phyloP scores from a whole-genome alignment of 2,888 invertebrate species.

The Drosophila rellima region DNA sequence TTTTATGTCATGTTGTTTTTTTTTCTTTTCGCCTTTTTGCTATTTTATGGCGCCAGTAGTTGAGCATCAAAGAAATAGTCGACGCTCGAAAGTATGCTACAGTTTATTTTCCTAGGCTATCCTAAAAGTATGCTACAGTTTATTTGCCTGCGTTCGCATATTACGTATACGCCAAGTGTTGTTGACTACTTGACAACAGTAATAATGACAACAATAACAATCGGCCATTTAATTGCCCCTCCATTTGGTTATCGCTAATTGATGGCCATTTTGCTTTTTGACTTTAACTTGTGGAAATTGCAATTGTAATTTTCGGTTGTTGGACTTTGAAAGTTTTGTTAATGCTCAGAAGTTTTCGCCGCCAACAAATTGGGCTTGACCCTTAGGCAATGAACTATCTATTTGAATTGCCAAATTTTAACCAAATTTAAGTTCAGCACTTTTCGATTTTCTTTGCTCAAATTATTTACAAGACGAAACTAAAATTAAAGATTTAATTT shows the following conservation, averaged over 20 bases:
- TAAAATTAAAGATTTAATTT: too few species aligned
- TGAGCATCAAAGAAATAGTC: slow-evolving; percentile 31
- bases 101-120: slow-evolving; percentile 11
- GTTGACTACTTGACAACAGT: not conserved
- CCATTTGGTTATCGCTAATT: slow-evolving; percentile 32
- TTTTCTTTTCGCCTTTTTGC: not conserved
- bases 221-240: slow-evolving; percentile 12
- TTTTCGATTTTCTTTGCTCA: too few species aligned
- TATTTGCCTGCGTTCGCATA: slow-evolving; percentile 4
- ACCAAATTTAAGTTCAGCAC: not conserved
- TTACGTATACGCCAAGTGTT: slow-evolving; percentile 13
- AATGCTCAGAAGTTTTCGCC: slow-evolving; percentile 34
- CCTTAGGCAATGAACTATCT: slow-evolving; percentile 11
- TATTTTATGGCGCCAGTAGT: slow-evolving; percentile 45
- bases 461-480: too few species aligned
- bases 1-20: slow-evolving; percentile 23
- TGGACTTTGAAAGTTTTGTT: slow-evolving; percentile 4
- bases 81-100: slow-evolving; percentile 59
- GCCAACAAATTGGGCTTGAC: slow-evolving; percentile 17
- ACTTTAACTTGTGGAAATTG: slow-evolving; percentile 3
- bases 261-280: slow-evolving; percentile 25
- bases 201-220: not conserved
- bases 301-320: slow-evolving; percentile 24
- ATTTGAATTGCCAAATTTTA: not conserved
- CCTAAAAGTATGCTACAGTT: slow-evolving; percentile 24